These are phyloP conservation scores for Benitochromis conjunctus DNA, from an alignment of 2,113 vertebrate genomes.

Conservation along the genomic window DNA sequence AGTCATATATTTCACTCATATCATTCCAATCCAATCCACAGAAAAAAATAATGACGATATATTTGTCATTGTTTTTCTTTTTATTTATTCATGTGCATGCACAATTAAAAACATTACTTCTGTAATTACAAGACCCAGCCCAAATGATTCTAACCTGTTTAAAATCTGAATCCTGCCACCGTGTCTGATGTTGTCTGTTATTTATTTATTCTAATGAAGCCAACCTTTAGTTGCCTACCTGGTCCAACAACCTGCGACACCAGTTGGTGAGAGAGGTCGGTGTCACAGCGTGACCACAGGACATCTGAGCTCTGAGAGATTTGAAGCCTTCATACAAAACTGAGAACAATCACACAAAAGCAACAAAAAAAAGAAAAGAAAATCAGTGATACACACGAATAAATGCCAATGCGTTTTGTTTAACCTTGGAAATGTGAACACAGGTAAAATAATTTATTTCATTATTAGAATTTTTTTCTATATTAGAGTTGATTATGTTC, in stretches of 20 bases:
- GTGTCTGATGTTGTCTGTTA: neutral
- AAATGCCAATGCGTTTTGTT: neutral
- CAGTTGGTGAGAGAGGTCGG: constrained; percentile 34
- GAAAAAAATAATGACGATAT: neutral
- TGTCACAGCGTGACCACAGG: neutral
- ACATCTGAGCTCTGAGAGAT: neutral
- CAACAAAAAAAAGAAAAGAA: neutral
- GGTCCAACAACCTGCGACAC: neutral
- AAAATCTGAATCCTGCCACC: neutral
- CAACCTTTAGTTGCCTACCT: rapidly evolving
- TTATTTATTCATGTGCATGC: neutral
- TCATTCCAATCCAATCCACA: rapidly evolving
- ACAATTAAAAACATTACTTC: neutral
- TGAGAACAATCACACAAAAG: neutral
- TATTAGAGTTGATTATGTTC: neutral
- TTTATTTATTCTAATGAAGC: rapidly evolving
- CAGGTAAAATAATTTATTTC: neutral
- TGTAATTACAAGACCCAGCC: neutral
- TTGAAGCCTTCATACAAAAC: rapidly evolving
- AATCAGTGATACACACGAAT: rapidly evolving
- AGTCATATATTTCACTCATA: neutral
- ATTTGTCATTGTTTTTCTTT: neutral
- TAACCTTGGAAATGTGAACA: neutral
- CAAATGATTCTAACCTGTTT: rapidly evolving
- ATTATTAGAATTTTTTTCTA: rapidly evolving